These are phyloP conservation scores for Sebastolobus alascanus DNA, from an alignment of 2,797 vertebrate species.

Conservation along the genomic window DNA sequence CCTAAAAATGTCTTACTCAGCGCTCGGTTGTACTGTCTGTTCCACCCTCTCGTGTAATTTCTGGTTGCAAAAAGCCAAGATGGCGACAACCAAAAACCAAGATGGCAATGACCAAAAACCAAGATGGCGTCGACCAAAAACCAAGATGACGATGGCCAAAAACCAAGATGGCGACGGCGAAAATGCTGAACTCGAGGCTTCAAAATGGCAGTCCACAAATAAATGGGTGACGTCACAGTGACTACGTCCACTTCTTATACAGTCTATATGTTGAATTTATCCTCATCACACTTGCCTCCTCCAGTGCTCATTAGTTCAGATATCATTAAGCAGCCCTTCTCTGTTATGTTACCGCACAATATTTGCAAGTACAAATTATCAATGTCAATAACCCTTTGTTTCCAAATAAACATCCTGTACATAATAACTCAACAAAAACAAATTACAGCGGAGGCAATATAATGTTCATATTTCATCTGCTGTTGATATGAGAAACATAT, in stretches of 20 bases:
- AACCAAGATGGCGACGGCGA: not conserved
- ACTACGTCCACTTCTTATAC: too few species aligned
- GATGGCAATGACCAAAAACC: not conserved
- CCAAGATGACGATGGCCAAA: too few species aligned
- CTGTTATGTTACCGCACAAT: not conserved
- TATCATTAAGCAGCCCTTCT: not conserved
- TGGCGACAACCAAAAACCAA: too few species aligned
- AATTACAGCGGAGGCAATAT: conserved; percentile 15
- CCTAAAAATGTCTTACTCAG: too few species aligned
- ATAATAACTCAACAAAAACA: conserved; percentile 15
- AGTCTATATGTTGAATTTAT: not conserved
- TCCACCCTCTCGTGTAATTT: too few species aligned
- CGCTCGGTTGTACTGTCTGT: too few species aligned
- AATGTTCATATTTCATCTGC: conserved; percentile 29
- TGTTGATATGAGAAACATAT: conserved; percentile 28
- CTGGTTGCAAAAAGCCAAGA: too few species aligned
- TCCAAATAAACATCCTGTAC: conserved; percentile 28
- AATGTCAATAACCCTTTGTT: conserved; percentile 33
- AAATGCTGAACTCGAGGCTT: not conserved
- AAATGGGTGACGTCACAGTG: too few species aligned
- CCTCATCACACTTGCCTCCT: not conserved
- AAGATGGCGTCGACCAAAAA: not conserved
- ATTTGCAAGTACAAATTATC: not conserved
- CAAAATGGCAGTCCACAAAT: not conserved
- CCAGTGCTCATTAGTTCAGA: not conserved